Evolutionary conservation across 2,797 vertebrate genomes (phyloP), one percentile per base, ranked within the genome.

Genomic region (Otolemur crassicaudatus): DNA sequence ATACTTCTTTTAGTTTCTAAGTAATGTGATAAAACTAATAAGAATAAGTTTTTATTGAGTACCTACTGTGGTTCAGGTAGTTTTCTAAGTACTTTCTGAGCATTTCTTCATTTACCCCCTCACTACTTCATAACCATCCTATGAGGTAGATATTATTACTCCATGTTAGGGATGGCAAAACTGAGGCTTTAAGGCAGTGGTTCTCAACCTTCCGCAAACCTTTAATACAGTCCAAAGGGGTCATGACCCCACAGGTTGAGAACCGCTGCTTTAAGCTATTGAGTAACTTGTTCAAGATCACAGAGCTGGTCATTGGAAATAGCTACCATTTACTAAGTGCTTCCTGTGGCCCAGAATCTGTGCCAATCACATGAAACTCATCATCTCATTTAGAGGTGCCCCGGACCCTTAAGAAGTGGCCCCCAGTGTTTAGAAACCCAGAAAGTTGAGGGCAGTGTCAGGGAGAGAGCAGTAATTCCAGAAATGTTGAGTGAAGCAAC

Each of bases 41-140:
- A 56, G 27, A 37, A 19, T 73, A 34, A 43, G 31, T 20, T 67
- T 86, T 70, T 40, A 77, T 3, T 46, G 34, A 87, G 87, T 8
- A 49, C 46, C 94, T 92, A 27, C 14, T 70, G 56, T 37, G 60
- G 14, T 63, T 34, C 79, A 6, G 23, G 13, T 29, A 90, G 67
- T 91, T 94, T 86, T 63, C 31, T 69, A 89, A 89, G 70, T 34
- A 73, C 27, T 83, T 85, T 77, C 46, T 63, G 49, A 77, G 14
- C n/a, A 65, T 65, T 89, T 53, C 40, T 49, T 56, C 46, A 40
- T 83, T 81, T 72, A 72, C 73, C 58, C 34, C 34, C 63, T 95
- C n/a, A 16, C 37, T 53, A 16, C 49, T 53, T 53, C 14, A 53
- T 53, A 60, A 83, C 4, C 34, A 8, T 67, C 13, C 76, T 73